A percentile compares a stretch with the other conserved stretches of the same genome.
Evolutionary conservation across 2,797 vertebrate genomes (phyloP).

Genomic region (Sebastes oblongus): DNA sequence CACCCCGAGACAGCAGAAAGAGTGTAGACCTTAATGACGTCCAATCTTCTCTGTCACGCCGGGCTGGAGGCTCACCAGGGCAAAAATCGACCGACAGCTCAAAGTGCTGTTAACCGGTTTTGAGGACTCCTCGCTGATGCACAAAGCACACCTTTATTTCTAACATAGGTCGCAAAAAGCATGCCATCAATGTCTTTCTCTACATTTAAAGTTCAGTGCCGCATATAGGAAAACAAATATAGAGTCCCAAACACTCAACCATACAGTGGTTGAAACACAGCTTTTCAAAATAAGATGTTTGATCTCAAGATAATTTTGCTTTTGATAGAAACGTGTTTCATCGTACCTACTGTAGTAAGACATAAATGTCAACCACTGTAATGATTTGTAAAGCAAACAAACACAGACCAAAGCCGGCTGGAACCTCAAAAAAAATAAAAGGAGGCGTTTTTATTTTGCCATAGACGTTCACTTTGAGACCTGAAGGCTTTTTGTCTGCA

Average conservation of each 20-base stretch:
- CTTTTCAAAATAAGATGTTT: constrained; percentile 12
- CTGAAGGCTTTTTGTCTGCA: constrained; percentile 37
- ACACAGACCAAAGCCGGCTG: constrained; percentile 40
- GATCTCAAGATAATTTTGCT: background rate
- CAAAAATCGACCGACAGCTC: constrained; percentile 76
- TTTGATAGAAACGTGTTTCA: constrained; percentile 17
- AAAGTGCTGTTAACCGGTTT: constrained; percentile 77
- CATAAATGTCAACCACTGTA: constrained; percentile 36
- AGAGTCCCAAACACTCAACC: constrained; percentile 4
- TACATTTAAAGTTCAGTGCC: constrained; percentile 40
- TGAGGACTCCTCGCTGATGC: constrained; percentile 67
- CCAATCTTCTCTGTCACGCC: constrained; percentile 82
- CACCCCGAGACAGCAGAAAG: constrained; percentile 64
- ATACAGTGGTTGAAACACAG: background rate
- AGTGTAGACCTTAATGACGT: constrained; percentile 77
- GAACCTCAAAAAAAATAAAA: constrained; percentile 46
- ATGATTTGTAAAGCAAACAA: constrained; percentile 45
- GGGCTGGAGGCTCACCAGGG: constrained; percentile 75
- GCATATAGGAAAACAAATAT: constrained; percentile 15
- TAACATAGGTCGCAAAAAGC: constrained; percentile 51
- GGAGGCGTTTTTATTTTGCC: constrained; percentile 43
- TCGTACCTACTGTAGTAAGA: constrained; percentile 22
- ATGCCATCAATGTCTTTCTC: constrained; percentile 29
- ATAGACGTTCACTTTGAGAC: constrained; percentile 52
- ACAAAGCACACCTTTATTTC: constrained; percentile 69